A percentile compares a stretch with the other conserved stretches of the same genome.
Evolutionary conservation across 2,797 vertebrate species (phyloP).

Genomic region (Triplophysa yarkandensis): DNA sequence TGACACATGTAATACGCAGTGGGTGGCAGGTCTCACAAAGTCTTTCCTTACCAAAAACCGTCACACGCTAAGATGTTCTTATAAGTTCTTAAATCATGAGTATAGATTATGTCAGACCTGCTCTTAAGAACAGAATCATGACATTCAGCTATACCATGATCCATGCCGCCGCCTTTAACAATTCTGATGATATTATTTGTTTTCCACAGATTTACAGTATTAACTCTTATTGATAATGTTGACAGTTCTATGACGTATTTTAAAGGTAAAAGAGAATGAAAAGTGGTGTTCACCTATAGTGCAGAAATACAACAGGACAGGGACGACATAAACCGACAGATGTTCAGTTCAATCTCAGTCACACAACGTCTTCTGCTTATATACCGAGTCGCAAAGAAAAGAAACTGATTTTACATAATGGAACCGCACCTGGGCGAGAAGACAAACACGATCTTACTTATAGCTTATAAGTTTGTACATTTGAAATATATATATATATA

Average conservation of each 20-base stretch:
- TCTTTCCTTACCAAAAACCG: slow-evolving; percentile 65
- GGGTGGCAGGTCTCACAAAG: slow-evolving; percentile 53
- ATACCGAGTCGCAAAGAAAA: slow-evolving; percentile 11
- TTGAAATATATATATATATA: no score
- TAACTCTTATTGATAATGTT: background rate
- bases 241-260: background rate
- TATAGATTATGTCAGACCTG: slow-evolving; percentile 64
- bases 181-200: background rate
- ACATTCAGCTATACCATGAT: slow-evolving; percentile 55
- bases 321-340: background rate
- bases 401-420: background rate
- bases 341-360: slow-evolving; percentile 53
- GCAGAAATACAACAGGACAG: slow-evolving; percentile 48
- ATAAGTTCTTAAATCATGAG: accelerated
- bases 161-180: slow-evolving; percentile 13
- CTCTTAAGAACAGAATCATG: slow-evolving; percentile 51
- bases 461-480: no score
- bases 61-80: slow-evolving; percentile 16
- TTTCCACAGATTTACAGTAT: background rate
- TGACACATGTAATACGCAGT: slow-evolving; percentile 23
- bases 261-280: no score
- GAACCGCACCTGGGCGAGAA: background rate
- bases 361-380: background rate
- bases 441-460: background rate
- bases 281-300: slow-evolving; percentile 39